phyloP scores from a whole-genome alignment of 2,113 vertebrate genomes.

The Etia nguti region DNA sequence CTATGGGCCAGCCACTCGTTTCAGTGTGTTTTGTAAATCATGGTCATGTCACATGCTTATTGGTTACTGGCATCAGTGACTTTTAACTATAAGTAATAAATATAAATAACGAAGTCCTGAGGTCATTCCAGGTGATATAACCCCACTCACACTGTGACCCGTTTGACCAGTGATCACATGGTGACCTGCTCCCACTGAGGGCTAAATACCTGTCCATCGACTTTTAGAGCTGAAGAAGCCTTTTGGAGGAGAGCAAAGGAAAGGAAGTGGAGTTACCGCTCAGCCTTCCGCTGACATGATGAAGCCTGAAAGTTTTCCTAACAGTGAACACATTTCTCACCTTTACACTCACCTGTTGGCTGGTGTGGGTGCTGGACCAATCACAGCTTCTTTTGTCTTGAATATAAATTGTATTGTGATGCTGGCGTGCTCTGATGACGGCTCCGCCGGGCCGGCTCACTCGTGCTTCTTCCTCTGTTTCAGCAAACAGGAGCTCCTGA shows the following conservation, averaged over 20 bases:
- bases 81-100: not conserved
- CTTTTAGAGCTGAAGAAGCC: not conserved
- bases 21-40: not conserved
- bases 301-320: not conserved
- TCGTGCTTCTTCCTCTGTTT: not conserved
- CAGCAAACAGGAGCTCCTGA: constrained; percentile 94
- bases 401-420: not conserved
- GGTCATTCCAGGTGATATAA: not conserved
- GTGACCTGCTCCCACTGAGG: not conserved
- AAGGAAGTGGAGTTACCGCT: not conserved
- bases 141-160: not conserved
- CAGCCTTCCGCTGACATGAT: not conserved
- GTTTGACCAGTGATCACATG: not conserved
- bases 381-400: not conserved
- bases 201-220: no score
- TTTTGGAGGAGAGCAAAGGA: not conserved
- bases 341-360: not conserved
- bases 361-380: not conserved
- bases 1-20: not conserved
- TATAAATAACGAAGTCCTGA: not conserved
- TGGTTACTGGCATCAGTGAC: not conserved
- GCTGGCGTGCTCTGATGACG: not conserved
- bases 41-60: not conserved
- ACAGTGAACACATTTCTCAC: not conserved
- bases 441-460: not conserved